Conservation (phyloP, 2,797 vertebrate species). For the Alouatta caraya region DNA sequence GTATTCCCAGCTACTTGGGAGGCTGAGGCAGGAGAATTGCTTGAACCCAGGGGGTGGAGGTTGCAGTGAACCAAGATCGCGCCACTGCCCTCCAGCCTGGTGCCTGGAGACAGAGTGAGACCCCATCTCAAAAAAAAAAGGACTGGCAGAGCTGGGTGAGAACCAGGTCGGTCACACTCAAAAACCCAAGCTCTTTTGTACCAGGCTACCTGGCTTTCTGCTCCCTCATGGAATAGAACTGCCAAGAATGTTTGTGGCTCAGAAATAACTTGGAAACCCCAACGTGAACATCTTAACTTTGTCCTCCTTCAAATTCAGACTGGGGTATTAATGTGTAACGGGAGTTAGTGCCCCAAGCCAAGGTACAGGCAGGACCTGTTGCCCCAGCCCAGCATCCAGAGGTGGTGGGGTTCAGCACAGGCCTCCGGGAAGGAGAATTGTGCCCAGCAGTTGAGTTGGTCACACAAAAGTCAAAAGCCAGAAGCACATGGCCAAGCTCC, state of each 20-base stretch:
- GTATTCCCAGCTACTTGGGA: too few species aligned
- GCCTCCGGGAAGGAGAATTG: neutral
- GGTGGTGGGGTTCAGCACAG: neutral
- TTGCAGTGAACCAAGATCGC: too few species aligned
- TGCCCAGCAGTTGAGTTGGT: neutral
- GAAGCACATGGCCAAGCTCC: neutral
- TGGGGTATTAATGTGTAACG: neutral
- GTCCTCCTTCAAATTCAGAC: neutral
- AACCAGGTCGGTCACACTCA: neutral
- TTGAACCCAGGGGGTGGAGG: too few species aligned
- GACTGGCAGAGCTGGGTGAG: neutral
- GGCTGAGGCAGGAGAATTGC: too few species aligned
- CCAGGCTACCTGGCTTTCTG: neutral
- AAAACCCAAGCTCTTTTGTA: neutral
- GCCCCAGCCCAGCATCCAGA: neutral
- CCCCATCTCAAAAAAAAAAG: neutral
- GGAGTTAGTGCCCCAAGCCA: neutral
- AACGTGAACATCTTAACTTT: neutral
- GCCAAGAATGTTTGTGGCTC: neutral
- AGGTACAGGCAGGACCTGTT: too few species aligned
- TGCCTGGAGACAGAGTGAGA: too few species aligned
- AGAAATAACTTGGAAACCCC: neutral
- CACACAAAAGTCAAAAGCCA: neutral
- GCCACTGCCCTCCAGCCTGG: too few species aligned
- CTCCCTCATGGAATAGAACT: neutral